phyloP scores from a whole-genome alignment of 2,888 invertebrate species.

The Eupithecia exiguata region DNA sequence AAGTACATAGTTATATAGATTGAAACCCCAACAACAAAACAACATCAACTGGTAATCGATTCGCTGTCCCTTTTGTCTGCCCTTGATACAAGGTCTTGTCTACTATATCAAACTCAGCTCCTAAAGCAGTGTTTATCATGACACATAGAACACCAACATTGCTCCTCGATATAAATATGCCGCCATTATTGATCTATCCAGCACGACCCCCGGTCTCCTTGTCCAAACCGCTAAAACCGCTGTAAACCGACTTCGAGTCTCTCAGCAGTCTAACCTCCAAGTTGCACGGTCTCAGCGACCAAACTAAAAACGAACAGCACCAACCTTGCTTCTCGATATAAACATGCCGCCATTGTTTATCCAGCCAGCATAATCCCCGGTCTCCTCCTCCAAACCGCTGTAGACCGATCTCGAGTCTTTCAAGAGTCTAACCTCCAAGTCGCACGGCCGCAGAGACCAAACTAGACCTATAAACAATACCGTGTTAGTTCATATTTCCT shows the following conservation, averaged over 20 bases:
- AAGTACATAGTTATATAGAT: too few species aligned
- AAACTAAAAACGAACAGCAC: not conserved
- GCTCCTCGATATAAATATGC: slow-evolving; percentile 54
- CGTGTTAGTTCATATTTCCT: not conserved
- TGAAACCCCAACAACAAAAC: too few species aligned
- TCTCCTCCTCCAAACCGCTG: slow-evolving; percentile 88
- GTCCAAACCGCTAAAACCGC: slow-evolving; percentile 86
- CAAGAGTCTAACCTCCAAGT: slow-evolving; percentile 92
- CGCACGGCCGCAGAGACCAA: slow-evolving; percentile 93
- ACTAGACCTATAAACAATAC: slow-evolving; percentile 83
- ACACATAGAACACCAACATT: too few species aligned
- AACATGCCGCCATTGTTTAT: slow-evolving; percentile 95
- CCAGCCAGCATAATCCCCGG: slow-evolving; percentile 93
- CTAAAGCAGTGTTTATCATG: too few species aligned
- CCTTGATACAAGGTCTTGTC: too few species aligned
- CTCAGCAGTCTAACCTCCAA: slow-evolving; percentile 65
- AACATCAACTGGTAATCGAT: too few species aligned
- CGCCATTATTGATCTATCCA: slow-evolving; percentile 95
- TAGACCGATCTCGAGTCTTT: slow-evolving; percentile 88
- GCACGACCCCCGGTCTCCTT: slow-evolving; percentile 91
- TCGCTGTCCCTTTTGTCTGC: too few species aligned
- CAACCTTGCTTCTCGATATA: slow-evolving; percentile 85
- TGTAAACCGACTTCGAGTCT: slow-evolving; percentile 87
- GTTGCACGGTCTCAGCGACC: not conserved
- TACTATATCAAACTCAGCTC: too few species aligned